Evolutionary conservation across 2,113 vertebrate genomes (phyloP), one percentile per base, ranked within the genome.

Genomic region (Condylura cristata): DNA sequence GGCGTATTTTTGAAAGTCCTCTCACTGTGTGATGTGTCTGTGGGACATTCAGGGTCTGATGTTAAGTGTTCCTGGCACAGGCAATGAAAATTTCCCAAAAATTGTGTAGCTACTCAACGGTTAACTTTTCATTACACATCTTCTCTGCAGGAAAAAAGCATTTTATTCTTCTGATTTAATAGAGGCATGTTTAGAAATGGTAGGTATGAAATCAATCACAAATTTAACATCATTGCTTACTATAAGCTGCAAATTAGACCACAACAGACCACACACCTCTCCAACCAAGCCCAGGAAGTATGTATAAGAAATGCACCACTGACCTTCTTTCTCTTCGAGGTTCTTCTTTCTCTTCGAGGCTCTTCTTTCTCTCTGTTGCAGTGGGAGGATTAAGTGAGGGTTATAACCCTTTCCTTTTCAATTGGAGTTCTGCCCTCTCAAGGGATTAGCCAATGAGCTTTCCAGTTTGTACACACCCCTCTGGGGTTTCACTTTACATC

Each of bases 271-370:
- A 88, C 72, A 72, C 61, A 34, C 22, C 51, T 60, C 39, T 13
- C 24, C 6, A 63, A 44, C 4, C 39, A 41, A 90, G 22, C 22
- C 41, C 58, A 66, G 96, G 5, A 86, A 82, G 2, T 70, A 6
- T 34, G 16, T n/a, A 28, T n/a, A 68, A 86, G 48, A 78, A 90
- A 11, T 28, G 28, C n/a, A 34, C 30, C 65, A 92, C 96, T 90
- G 18, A 95, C 95, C 95, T 96, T 92, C 3, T 51, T 17, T n/a
- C 37, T 84, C 60, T 86, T 86, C n/a, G 1, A 13, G 53, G 48
- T 18, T 80, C 28, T 37, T 14, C 17, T 48, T 48, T 84, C 37
- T 84, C 60, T 84, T 86, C n/a, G 1, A 14, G 53, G 51, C 24
- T 81, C 30, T 37, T 16, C 17, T 56, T 56, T 84, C 48, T 51